A percentile compares a stretch with the other conserved stretches of the same genome.
Conservation (phyloP, 2,888 invertebrate species). For the Stegophylla sp. region DNA sequence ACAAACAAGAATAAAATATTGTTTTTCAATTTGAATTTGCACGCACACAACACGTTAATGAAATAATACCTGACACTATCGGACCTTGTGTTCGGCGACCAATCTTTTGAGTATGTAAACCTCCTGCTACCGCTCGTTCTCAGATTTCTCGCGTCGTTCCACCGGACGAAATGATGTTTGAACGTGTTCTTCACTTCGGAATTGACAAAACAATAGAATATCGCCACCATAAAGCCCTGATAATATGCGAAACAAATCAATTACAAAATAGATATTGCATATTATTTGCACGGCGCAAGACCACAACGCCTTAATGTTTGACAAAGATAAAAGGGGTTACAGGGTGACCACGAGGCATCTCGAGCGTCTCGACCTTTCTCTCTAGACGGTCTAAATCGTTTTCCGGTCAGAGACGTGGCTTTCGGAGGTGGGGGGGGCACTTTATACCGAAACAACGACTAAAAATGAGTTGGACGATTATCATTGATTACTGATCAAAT, state of each 20-base stretch:
- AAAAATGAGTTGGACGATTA: too few species aligned
- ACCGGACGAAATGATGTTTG: conserved; percentile 80
- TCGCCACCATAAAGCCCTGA: conserved; percentile 83
- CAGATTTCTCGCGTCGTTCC: conserved; percentile 75
- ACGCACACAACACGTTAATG: background rate
- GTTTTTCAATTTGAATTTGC: background rate
- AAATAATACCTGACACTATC: conserved; percentile 64
- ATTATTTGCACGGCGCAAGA: too few species aligned
- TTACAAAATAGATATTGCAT: conserved; percentile 1
- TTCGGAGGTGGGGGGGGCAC: too few species aligned
- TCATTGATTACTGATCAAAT: too few species aligned
- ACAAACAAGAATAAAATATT: conserved; percentile 10
- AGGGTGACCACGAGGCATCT: too few species aligned
- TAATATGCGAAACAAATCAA: background rate
- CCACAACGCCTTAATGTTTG: too few species aligned
- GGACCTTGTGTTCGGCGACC: conserved; percentile 69
- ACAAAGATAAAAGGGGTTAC: too few species aligned
- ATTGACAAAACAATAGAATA: conserved; percentile 92
- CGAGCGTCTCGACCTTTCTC: too few species aligned
- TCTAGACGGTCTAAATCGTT: too few species aligned
- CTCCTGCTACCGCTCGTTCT: conserved; percentile 70
- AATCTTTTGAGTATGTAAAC: conserved; percentile 77
- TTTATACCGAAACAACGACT: too few species aligned
- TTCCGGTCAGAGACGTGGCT: too few species aligned
- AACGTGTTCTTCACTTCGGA: conserved; percentile 88